A percentile compares a stretch with the other conserved stretches of the same genome.
Evolutionary conservation across 2,113 vertebrate species (phyloP).

Genomic region (Hippopotamus amphibius): DNA sequence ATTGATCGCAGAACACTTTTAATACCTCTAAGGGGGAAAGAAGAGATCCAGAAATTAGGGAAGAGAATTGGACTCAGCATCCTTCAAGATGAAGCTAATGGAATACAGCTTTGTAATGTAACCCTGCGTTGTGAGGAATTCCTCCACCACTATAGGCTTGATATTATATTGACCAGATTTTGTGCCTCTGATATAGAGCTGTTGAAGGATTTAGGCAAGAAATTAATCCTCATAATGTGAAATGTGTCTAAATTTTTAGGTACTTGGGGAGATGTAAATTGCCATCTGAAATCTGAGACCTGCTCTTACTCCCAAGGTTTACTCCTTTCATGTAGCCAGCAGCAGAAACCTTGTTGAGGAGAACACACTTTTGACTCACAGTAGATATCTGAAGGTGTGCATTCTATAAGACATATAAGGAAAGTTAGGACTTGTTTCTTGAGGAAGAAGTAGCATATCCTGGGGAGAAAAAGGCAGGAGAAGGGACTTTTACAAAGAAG

Average conservation of each 20-base stretch:
- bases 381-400: background rate
- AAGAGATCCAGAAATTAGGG: background rate
- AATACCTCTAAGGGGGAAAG: background rate
- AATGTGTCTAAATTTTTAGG: slow-evolving; percentile 7
- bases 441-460: background rate
- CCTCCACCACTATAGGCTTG: background rate
- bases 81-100: background rate
- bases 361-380: background rate
- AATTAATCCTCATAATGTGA: background rate
- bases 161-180: background rate
- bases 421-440: background rate
- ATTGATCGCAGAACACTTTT: background rate
- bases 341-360: background rate
- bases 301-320: background rate
- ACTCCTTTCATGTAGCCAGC: background rate
- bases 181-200: background rate
- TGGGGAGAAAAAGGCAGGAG: background rate
- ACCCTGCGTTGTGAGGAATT: background rate
- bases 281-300: background rate
- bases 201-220: background rate
- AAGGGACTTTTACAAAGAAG: background rate
- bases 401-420: background rate
- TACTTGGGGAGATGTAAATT: background rate
- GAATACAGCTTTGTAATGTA: background rate
- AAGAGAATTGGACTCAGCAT: background rate